phyloP scores from a whole-genome alignment of 2,113 vertebrate genomes.

The Fregetta grallaria region DNA sequence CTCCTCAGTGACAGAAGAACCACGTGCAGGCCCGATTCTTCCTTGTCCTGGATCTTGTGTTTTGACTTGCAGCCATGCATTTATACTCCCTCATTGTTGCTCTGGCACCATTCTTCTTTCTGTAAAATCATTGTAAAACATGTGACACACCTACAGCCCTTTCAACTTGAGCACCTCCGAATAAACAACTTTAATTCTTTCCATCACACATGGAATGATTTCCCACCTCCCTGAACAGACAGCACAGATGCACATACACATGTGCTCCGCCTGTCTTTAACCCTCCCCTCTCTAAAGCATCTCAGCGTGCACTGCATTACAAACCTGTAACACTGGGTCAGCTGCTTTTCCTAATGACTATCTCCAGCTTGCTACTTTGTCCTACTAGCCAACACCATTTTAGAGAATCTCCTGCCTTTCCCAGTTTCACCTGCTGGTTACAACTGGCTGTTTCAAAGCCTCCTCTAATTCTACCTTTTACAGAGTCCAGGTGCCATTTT shows the following conservation, averaged over 20 bases:
- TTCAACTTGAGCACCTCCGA: background rate
- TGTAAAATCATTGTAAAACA: background rate
- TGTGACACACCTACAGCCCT: background rate
- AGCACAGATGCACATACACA: background rate
- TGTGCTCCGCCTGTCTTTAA: background rate
- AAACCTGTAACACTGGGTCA: background rate
- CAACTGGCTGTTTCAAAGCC: background rate
- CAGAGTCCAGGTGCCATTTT: accelerated
- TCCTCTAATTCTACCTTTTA: background rate
- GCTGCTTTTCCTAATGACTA: background rate
- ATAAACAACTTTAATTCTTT: background rate
- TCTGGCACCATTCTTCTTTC: background rate
- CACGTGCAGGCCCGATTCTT: background rate
- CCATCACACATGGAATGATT: background rate
- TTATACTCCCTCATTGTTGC: background rate
- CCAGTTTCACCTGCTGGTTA: background rate
- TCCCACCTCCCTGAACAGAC: background rate
- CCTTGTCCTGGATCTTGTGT: background rate
- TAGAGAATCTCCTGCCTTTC: background rate
- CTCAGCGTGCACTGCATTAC: background rate
- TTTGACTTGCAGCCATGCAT: background rate
- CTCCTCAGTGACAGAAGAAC: background rate
- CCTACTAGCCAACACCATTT: background rate
- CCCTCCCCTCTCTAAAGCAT: background rate
- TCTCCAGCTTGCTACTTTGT: background rate